phyloP scores from a whole-genome alignment of 2,888 invertebrate genomes.

The Suillia variegata region DNA sequence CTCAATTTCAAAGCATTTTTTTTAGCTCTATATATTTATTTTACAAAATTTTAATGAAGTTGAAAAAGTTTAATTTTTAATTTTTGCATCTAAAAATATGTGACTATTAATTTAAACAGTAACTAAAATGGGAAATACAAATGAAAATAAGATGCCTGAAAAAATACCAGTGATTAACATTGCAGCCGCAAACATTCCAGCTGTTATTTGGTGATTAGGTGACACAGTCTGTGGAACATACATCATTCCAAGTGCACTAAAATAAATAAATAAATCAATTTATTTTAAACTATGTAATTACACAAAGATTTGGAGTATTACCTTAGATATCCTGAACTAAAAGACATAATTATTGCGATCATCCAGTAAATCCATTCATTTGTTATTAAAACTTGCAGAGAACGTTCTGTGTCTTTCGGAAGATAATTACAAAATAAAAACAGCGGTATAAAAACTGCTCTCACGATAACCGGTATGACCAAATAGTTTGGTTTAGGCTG shows the following conservation, averaged over 20 bases:
- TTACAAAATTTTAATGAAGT: too few species aligned
- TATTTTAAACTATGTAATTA: not conserved
- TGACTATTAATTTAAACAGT: not conserved
- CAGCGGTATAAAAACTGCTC: conserved; percentile 85
- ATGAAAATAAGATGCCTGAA: conserved; percentile 78
- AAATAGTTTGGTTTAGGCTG: conserved; percentile 83
- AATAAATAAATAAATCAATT: too few species aligned
- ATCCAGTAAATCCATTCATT: conserved; percentile 84
- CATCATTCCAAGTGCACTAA: conserved; percentile 57
- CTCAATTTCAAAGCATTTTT: too few species aligned
- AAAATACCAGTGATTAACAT: conserved; percentile 89
- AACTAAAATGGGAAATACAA: conserved; percentile 66
- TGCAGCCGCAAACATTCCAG: conserved; percentile 97
- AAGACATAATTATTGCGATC: conserved; percentile 77
- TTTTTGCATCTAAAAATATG: too few species aligned
- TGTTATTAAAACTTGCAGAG: conserved; percentile 75
- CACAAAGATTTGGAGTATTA: conserved; percentile 68
- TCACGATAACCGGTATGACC: conserved; percentile 71
- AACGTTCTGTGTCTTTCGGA: conserved; percentile 64
- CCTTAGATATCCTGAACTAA: conserved; percentile 91
- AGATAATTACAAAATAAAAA: conserved; percentile 91
- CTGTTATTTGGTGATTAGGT: conserved; percentile 80
- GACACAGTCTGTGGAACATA: conserved; percentile 69
- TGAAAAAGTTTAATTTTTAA: too few species aligned
- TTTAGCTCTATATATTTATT: too few species aligned